Evolutionary conservation across 1,140 invertebrate species (phyloP).

Genomic region (Sipha flava): DNA sequence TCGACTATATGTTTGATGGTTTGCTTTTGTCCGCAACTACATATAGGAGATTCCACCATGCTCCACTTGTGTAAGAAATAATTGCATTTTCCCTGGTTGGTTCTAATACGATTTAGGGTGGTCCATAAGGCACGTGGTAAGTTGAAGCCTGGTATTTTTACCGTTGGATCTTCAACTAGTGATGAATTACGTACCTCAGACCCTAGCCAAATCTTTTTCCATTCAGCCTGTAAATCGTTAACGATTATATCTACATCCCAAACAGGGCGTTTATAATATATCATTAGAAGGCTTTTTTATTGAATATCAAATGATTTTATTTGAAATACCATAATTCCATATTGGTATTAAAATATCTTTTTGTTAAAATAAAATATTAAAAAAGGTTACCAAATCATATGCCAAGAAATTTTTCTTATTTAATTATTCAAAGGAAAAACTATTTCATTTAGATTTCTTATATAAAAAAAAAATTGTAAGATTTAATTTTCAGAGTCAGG

Average conservation of each 20-base stretch:
- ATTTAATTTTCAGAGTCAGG: no score
- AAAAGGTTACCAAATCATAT: no score
- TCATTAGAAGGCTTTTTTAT: no score
- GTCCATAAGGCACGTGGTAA: conserved; percentile 14
- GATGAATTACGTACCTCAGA: neutral
- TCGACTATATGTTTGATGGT: conserved; percentile 10
- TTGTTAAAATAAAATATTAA: no score
- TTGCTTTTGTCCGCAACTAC: neutral
- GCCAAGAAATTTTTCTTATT: no score
- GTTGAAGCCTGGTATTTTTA: conserved; percentile 19
- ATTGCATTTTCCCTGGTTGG: neutral
- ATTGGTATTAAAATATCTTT: no score
- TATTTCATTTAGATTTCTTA: no score
- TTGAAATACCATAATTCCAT: no score
- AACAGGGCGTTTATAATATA: neutral
- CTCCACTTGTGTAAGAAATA: conserved; percentile 10
- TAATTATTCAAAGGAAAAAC: no score
- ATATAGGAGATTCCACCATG: neutral
- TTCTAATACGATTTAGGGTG: conserved; percentile 26
- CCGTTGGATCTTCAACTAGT: neutral
- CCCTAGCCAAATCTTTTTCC: neutral
- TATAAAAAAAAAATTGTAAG: no score
- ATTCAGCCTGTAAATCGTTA: neutral
- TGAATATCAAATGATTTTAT: no score
- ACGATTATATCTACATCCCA: neutral